Base-by-base conservation (phyloP, 2,888 invertebrate genomes). In the Melinopterus prodromus region DNA sequence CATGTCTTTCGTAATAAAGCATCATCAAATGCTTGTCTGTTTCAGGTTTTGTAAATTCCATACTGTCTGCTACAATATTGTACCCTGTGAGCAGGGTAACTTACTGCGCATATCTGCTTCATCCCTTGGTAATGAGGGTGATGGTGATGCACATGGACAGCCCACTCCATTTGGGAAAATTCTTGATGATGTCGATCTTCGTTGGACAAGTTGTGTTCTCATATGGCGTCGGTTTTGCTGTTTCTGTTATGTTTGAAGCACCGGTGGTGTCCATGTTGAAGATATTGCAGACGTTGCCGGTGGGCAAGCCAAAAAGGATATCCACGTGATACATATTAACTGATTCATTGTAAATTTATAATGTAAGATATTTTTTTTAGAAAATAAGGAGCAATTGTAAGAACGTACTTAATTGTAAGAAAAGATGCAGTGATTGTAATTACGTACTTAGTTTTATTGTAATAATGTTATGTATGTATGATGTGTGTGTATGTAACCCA, bases 21-120 rank as follows among this genome's bases (percentile, higher is more conserved):
- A 7, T 37, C 5, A 26, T 9, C 12, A 16, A 16, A 69, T 15
- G 26, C 4, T 69, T 16, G 16, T 7, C 14, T 26, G n/a, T 82
- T 88, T 80, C 88, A 92, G 93, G 92, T 38, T 92, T 93, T 88
- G 92, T 96, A 71, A 94, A 94, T 77, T 91, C 91, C 69, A 89
- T 96, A 85, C 91, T 97, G 14, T 94, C 96, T 1, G 93, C 95
- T 37, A 94, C 95, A 7, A 91, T 94, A 81, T 90, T 96, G 79
- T 96, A 96, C 89, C 96, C 96, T 80, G 94, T 96, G 90, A 96
- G 96, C 78, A 91, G 96, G 83, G 95, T 96, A 15, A 97, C 96
- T 72, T 97, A 97, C 89, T 97, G 96, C 88, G 95, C 96, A 0
- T 97, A 96, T 89, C 91, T 97, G 82, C 92, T 97, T 81, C 96